A percentile compares a stretch with the other conserved stretches of the same genome.
Conservation (phyloP, 2,113 vertebrate genomes). For the Marmota monax region DNA sequence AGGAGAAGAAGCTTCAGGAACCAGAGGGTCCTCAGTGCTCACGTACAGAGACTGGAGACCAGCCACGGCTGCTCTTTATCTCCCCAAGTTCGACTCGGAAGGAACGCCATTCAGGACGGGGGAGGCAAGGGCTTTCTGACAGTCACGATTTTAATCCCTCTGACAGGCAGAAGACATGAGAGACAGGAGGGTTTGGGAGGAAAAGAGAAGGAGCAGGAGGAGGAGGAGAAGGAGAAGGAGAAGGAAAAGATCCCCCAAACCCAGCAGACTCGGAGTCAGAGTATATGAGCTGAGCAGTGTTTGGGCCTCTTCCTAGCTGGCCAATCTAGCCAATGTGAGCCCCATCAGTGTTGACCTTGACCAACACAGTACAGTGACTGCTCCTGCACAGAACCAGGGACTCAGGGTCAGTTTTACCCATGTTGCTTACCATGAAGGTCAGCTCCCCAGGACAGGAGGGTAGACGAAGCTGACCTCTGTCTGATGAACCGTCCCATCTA, state of each 20-base stretch:
- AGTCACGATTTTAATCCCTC: constrained; percentile 43
- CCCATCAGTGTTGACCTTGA: neutral
- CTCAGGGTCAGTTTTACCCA: neutral
- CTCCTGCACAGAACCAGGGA: neutral
- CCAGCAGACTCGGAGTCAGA: neutral
- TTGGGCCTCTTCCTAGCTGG: neutral
- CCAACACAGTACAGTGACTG: rapidly evolving
- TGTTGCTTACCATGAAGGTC: neutral
- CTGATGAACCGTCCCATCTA: neutral
- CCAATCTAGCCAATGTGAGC: neutral
- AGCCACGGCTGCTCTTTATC: neutral
- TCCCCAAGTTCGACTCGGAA: neutral
- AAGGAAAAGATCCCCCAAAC: rapidly evolving
- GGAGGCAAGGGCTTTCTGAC: constrained; percentile 25
- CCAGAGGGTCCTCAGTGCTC: neutral
- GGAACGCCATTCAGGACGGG: neutral
- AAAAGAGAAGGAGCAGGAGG: neutral
- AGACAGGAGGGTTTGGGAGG: neutral
- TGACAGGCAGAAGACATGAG: neutral
- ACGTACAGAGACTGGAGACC: neutral
- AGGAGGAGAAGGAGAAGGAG: too few species aligned
- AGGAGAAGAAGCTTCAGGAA: neutral
- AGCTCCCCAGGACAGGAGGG: neutral
- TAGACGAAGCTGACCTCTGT: neutral
- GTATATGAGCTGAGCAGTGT: neutral